Conservation (phyloP, 2,113 vertebrate genomes). For the Calypte anna region DNA sequence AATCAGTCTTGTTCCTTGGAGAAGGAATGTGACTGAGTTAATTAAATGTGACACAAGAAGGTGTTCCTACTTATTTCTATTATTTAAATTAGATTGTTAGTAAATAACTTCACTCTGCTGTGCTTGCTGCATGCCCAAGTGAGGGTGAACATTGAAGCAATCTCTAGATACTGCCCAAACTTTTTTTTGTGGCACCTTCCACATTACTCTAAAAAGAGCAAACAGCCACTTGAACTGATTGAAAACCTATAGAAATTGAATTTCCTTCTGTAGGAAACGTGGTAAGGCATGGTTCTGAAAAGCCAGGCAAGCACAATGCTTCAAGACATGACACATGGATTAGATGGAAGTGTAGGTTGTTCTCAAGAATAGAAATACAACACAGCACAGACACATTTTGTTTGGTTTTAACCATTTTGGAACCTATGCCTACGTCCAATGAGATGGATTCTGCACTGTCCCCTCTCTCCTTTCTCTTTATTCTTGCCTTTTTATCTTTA, state of each 20-base stretch:
- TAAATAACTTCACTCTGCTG: background rate
- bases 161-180: background rate
- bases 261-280: background rate
- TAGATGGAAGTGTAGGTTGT: background rate
- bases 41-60: background rate
- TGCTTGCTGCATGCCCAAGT: background rate
- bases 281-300: background rate
- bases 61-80: background rate
- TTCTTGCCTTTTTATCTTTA: background rate
- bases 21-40: background rate
- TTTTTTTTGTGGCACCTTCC: background rate
- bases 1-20: background rate
- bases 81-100: background rate
- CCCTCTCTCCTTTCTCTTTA: background rate
- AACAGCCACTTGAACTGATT: background rate
- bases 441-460: background rate
- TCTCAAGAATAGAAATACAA: background rate
- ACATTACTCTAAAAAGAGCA: background rate
- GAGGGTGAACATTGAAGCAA: background rate
- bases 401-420: background rate
- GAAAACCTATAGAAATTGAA: background rate
- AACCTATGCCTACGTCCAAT: background rate
- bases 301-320: background rate
- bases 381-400: background rate
- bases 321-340: rapidly evolving